Conservation (phyloP, 2,888 invertebrate genomes). For the Himalopsyche tibetana region DNA sequence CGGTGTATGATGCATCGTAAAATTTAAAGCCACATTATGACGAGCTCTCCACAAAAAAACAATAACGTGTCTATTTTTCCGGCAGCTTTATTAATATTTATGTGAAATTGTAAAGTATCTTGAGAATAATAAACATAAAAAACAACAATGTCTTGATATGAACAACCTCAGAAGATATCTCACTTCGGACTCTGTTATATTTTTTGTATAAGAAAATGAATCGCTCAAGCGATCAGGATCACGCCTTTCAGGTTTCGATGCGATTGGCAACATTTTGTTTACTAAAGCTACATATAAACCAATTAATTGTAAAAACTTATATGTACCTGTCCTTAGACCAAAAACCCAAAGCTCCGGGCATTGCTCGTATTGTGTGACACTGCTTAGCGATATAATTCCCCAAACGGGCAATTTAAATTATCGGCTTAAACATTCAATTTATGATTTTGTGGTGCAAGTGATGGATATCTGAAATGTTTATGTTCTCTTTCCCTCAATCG, state of each 20-base stretch:
- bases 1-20: too few species aligned
- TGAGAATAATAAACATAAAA: conserved; percentile 11
- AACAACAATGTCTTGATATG: conserved; percentile 18
- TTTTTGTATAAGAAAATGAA: conserved; percentile 61
- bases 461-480: too few species aligned
- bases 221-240: conserved; percentile 58
- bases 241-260: conserved; percentile 54
- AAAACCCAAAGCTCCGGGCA: too few species aligned
- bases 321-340: too few species aligned
- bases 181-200: conserved; percentile 51
- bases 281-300: too few species aligned
- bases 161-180: conserved; percentile 36
- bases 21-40: not conserved
- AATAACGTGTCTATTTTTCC: conserved; percentile 13
- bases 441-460: too few species aligned
- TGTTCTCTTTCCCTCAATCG: too few species aligned
- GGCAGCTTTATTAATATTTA: conserved; percentile 18
- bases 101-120: not conserved
- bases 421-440: too few species aligned
- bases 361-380: too few species aligned
- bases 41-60: not conserved
- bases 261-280: conserved; percentile 36
- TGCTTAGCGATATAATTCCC: too few species aligned
- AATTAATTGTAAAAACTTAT: too few species aligned
- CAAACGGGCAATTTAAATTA: too few species aligned